Conservation (phyloP, 2,888 invertebrate genomes). For the Cheilosia scutellata region DNA sequence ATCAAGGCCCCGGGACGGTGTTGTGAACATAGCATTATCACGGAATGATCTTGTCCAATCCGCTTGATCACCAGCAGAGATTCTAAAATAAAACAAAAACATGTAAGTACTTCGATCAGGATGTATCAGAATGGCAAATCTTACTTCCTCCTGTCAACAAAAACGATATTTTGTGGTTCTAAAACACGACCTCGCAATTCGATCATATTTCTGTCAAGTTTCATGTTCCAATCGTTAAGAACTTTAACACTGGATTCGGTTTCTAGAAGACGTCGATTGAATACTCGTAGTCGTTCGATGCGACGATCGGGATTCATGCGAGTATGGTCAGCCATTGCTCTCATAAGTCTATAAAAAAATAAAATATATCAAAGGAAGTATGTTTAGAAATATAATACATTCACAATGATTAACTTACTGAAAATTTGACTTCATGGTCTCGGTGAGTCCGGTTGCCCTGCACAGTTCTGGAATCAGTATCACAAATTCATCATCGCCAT, state of each 20-base stretch:
- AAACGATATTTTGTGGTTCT: slow-evolving; percentile 87
- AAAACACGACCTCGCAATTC: slow-evolving; percentile 88
- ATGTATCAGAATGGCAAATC: neutral
- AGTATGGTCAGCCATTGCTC: slow-evolving; percentile 89
- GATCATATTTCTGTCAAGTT: slow-evolving; percentile 87
- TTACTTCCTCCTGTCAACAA: slow-evolving; percentile 83
- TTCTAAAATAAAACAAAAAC: slow-evolving; percentile 68
- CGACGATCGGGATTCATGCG: slow-evolving; percentile 90
- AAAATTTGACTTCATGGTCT: slow-evolving; percentile 88
- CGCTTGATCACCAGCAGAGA: slow-evolving; percentile 86
- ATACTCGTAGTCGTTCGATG: slow-evolving; percentile 88
- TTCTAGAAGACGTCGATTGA: slow-evolving; percentile 87
- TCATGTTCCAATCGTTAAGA: slow-evolving; percentile 89
- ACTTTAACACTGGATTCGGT: slow-evolving; percentile 86
- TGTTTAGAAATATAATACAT: neutral
- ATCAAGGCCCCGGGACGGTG: slow-evolving; percentile 80
- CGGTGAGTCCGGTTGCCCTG: slow-evolving; percentile 92
- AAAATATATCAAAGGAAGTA: neutral
- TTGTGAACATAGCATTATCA: slow-evolving; percentile 84
- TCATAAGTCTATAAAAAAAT: slow-evolving; percentile 85
- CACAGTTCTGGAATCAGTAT: slow-evolving; percentile 95
- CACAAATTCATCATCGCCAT: slow-evolving; percentile 87
- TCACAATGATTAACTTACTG: slow-evolving; percentile 85
- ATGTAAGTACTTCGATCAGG: neutral
- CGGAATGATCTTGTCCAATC: slow-evolving; percentile 92